A percentile compares a stretch with the other conserved stretches of the same genome.
phyloP scores from a whole-genome alignment of 2,888 invertebrate genomes.

The Pristionchus maxplancki region DNA sequence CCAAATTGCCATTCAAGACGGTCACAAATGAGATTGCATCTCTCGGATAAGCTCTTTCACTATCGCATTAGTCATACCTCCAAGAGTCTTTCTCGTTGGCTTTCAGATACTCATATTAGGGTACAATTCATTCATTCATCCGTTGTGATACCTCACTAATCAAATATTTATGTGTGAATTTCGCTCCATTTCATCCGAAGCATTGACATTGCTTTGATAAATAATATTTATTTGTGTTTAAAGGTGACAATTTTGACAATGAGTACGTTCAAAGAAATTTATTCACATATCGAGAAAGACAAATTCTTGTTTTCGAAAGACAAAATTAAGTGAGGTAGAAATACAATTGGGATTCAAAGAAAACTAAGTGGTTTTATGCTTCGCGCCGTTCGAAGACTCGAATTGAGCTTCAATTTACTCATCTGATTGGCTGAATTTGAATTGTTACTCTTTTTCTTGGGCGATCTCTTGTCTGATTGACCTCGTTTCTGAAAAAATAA shows the following conservation, averaged over 20 bases:
- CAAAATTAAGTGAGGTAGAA: neutral
- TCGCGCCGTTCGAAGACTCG: slow-evolving; percentile 38
- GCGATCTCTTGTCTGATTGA: neutral
- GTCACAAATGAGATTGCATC: slow-evolving; percentile 45
- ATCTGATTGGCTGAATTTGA: slow-evolving; percentile 12
- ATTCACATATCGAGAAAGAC: neutral
- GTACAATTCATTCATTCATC: neutral
- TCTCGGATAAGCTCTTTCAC: slow-evolving; percentile 25
- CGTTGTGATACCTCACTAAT: slow-evolving; percentile 4
- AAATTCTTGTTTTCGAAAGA: neutral
- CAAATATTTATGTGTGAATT: slow-evolving; percentile 18
- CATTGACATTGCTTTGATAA: slow-evolving; percentile 3
- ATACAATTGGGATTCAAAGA: neutral
- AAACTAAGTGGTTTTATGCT: slow-evolving; percentile 43
- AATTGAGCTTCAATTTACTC: slow-evolving; percentile 49
- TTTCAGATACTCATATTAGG: slow-evolving; percentile 15
- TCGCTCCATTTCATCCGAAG: neutral
- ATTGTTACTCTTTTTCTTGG: neutral
- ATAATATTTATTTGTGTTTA: slow-evolving; percentile 31
- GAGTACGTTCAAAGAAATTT: too few species aligned
- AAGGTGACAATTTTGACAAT: neutral
- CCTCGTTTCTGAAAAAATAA: slow-evolving; percentile 7
- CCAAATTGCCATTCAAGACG: slow-evolving; percentile 5
- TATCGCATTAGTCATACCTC: slow-evolving; percentile 9
- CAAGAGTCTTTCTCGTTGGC: neutral